Evolutionary conservation across 2,797 vertebrate species (phyloP).

Genomic region (Potorous gilbertii): DNA sequence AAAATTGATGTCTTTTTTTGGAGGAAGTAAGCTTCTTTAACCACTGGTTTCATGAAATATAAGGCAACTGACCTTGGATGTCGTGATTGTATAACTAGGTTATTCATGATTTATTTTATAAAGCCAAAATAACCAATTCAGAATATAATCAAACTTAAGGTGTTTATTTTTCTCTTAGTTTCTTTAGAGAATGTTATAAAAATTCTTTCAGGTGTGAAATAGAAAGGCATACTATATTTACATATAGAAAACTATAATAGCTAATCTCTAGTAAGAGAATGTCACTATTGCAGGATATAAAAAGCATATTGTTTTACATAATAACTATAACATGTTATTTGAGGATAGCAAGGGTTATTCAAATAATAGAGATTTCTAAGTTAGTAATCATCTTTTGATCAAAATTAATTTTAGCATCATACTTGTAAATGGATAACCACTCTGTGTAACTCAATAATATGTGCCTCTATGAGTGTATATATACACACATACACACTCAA

Average conservation of each 20-base stretch:
- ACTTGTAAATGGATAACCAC: neutral
- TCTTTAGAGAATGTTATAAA: constrained; percentile 24
- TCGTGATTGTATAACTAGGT: constrained; percentile 28
- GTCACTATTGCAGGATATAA: constrained; percentile 29
- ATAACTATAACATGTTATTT: constrained; percentile 24
- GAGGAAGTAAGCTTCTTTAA: constrained; percentile 14
- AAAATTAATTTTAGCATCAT: neutral
- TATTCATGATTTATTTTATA: constrained; percentile 19
- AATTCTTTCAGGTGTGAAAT: constrained; percentile 26
- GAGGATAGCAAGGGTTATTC: neutral
- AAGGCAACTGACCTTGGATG: constrained; percentile 9
- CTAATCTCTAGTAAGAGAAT: constrained; percentile 24
- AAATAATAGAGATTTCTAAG: neutral
- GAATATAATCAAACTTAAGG: neutral
- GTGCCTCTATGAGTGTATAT: neutral
- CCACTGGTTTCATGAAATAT: constrained; percentile 10
- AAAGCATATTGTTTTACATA: constrained; percentile 45
- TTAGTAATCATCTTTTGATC: neutral
- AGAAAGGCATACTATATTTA: constrained; percentile 50
- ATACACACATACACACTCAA: neutral
- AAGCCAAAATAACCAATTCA: constrained; percentile 39
- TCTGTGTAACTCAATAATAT: neutral
- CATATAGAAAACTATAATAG: constrained; percentile 27
- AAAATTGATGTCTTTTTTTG: neutral
- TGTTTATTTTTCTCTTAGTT: constrained; percentile 50